phyloP scores from a whole-genome alignment of 2,113 vertebrate species.

The Macquaria australasica region DNA sequence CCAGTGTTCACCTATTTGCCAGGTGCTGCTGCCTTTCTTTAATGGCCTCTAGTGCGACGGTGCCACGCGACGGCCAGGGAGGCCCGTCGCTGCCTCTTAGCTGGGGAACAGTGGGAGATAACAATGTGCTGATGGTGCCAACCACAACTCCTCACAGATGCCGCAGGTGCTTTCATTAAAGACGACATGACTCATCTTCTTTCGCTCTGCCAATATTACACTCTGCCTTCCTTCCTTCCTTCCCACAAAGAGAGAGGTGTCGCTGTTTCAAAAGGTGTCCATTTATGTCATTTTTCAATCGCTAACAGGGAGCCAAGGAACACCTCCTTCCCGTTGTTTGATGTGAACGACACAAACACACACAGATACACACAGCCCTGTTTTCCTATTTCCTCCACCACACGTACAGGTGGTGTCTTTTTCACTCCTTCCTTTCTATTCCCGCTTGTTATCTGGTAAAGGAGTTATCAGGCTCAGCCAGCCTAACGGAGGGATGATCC shows the following conservation, averaged over 20 bases:
- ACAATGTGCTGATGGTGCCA: slow-evolving; percentile 77
- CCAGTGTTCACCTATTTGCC: slow-evolving; percentile 37
- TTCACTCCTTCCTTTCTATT: slow-evolving; percentile 44
- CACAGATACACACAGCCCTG: slow-evolving; percentile 5
- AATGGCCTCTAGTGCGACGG: slow-evolving; percentile 62
- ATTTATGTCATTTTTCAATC: slow-evolving; percentile 59
- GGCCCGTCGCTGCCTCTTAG: slow-evolving; percentile 60
- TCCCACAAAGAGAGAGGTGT: slow-evolving; percentile 50
- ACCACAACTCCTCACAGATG: slow-evolving; percentile 55
- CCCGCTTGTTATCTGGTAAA: slow-evolving; percentile 60
- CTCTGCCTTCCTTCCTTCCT: slow-evolving; percentile 36
- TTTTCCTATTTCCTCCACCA: slow-evolving; percentile 10
- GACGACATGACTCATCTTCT: slow-evolving; percentile 69
- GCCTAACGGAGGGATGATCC: slow-evolving; percentile 50
- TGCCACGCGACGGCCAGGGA: slow-evolving; percentile 47
- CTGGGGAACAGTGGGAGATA: slow-evolving; percentile 68
- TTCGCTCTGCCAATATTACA: slow-evolving; percentile 52
- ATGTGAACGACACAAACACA: slow-evolving; percentile 47
- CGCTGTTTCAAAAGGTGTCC: slow-evolving; percentile 52
- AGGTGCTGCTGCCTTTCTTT: slow-evolving; percentile 59
- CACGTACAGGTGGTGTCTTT: slow-evolving; percentile 30
- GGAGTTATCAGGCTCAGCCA: slow-evolving; percentile 59
- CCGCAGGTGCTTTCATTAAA: slow-evolving; percentile 66
- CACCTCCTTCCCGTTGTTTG: slow-evolving; percentile 52
- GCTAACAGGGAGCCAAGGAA: slow-evolving; percentile 60